Percentiles rank a stretch among this genome's conserved stretches.
Evolutionary conservation across 2,113 vertebrate species (phyloP).

Genomic region (Leptobrachium ailaonicum): DNA sequence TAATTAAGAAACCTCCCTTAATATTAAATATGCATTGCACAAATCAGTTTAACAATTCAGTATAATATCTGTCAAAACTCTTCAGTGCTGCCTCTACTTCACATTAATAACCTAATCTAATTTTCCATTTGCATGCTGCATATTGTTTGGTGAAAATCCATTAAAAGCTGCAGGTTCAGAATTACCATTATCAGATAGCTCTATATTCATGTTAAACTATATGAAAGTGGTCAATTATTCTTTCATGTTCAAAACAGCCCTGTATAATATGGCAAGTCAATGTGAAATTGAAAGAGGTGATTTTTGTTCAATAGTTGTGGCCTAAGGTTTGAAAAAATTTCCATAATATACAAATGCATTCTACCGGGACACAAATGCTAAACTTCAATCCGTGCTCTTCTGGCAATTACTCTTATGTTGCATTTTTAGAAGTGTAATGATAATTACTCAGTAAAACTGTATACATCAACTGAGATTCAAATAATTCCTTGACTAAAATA

Average conservation of each 20-base stretch:
- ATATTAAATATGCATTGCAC: no score
- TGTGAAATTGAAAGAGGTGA: slow-evolving; percentile 69
- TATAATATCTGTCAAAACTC: background rate
- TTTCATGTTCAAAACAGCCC: slow-evolving; percentile 71
- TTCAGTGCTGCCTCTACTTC: background rate
- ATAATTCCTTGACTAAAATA: no score
- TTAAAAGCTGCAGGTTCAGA: slow-evolving; percentile 20
- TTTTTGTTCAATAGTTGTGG: slow-evolving; percentile 71
- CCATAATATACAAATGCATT: slow-evolving; percentile 67
- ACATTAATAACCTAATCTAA: background rate
- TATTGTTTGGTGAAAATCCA: slow-evolving; percentile 14
- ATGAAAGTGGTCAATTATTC: slow-evolving; percentile 64
- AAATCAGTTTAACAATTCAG: no score
- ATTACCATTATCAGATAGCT: slow-evolving; percentile 56
- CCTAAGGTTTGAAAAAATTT: slow-evolving; percentile 73
- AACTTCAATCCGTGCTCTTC: slow-evolving; percentile 53
- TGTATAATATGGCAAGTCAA: slow-evolving; percentile 69
- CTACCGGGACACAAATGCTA: slow-evolving; percentile 65
- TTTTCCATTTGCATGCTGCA: slow-evolving; percentile 18
- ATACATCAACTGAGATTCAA: no score
- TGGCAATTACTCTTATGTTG: slow-evolving; percentile 54
- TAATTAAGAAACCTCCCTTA: no score
- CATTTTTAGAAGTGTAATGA: slow-evolving; percentile 51
- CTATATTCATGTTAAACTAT: slow-evolving; percentile 63
- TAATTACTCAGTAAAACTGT: slow-evolving; percentile 21